phyloP scores from a whole-genome alignment of 1,140 invertebrate species.

The Condylostylus longicornis region DNA sequence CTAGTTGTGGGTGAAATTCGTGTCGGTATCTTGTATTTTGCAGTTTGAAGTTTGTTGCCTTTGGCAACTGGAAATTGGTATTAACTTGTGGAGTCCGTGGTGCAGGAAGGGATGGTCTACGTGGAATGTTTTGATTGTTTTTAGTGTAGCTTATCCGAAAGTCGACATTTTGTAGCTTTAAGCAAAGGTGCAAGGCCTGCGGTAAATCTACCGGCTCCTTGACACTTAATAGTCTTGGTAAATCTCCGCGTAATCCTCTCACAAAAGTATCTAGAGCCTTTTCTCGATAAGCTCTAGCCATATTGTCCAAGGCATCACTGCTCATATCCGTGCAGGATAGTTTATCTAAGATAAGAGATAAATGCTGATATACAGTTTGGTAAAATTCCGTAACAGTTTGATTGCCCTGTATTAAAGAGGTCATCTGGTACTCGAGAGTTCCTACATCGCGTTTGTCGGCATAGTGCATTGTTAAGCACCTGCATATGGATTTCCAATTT shows the following conservation, averaged over 20 bases:
- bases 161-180: too few relatives aligned
- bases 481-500: constrained; percentile 7
- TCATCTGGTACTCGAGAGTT: constrained; percentile 13
- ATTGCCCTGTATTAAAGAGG: constrained; percentile 2
- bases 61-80: not conserved
- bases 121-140: not conserved
- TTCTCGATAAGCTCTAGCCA: not conserved
- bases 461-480: constrained; percentile 8
- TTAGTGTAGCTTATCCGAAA: not conserved
- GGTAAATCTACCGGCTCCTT: not conserved
- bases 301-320: too few relatives aligned
- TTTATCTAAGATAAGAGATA: constrained; percentile 4
- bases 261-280: not conserved
- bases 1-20: not conserved
- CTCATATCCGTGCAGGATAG: not conserved
- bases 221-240: not conserved
- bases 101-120: not conserved
- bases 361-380: constrained; percentile 8
- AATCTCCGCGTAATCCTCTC: not conserved
- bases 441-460: constrained; percentile 9
- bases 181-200: too few relatives aligned
- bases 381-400: too few relatives aligned
- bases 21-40: not conserved
- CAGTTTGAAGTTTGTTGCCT: constrained; percentile 3
- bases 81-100: not conserved